Percentiles rank a stretch among this genome's conserved stretches.
These are phyloP conservation scores for Miopithecus talapoin DNA, from an alignment of 2,797 vertebrate species.

Conservation along the genomic window DNA sequence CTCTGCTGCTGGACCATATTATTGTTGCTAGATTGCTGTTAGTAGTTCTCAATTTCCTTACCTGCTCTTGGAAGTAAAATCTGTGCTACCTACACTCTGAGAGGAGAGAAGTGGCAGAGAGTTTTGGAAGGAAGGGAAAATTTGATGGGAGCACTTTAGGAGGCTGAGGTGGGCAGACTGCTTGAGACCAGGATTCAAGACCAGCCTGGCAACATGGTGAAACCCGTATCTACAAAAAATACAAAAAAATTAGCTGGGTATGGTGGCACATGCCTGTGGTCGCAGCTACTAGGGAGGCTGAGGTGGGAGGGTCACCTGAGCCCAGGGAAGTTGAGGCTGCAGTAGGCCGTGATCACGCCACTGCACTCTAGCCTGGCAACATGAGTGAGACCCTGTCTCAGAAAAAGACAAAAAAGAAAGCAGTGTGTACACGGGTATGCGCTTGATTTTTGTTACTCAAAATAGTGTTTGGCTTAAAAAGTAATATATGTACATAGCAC, in stretches of 20 bases:
- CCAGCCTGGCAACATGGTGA: neutral
- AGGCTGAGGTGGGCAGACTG: neutral
- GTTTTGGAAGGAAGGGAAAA: neutral
- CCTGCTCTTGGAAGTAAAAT: neutral
- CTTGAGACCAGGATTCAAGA: neutral
- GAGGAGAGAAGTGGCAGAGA: neutral
- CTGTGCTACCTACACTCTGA: neutral
- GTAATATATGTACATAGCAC: neutral
- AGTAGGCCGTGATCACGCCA: neutral
- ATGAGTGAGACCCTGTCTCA: neutral
- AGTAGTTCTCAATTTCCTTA: neutral
- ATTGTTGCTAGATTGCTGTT: neutral
- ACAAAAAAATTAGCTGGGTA: neutral
- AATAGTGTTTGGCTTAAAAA: neutral
- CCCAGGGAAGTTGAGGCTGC: neutral
- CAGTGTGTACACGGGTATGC: neutral
- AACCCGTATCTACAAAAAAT: neutral
- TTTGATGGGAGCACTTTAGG: neutral
- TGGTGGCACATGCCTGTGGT: neutral
- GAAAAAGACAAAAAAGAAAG: neutral
- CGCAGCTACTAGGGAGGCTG: neutral
- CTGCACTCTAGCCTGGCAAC: neutral
- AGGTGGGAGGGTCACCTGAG: neutral
- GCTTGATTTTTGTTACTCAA: neutral
- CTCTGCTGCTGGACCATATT: neutral